phyloP scores from a whole-genome alignment of 2,797 vertebrate genomes.

The Bovichtus variegatus region DNA sequence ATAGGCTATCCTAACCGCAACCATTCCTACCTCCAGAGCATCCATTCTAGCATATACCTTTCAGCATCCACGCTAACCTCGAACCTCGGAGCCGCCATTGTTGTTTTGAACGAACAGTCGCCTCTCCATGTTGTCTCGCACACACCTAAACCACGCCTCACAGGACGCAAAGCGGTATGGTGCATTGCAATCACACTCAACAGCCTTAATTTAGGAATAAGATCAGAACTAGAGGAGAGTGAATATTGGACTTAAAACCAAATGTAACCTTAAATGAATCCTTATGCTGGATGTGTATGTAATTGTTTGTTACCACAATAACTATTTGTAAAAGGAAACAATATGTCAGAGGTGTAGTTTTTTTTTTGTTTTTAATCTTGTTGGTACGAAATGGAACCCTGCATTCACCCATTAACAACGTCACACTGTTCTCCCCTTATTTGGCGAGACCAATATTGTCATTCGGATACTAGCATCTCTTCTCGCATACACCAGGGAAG shows the following conservation, averaged over 20 bases:
- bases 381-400: too few relatives aligned
- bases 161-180: too few relatives aligned
- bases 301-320: too few relatives aligned
- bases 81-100: too few relatives aligned
- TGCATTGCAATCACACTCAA: too few relatives aligned
- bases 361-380: too few relatives aligned
- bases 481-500: conserved; percentile 2
- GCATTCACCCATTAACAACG: background rate
- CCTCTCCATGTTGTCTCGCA: too few relatives aligned
- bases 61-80: too few relatives aligned
- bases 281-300: background rate
- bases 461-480: conserved; percentile 16
- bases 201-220: too few relatives aligned
- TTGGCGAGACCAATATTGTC: conserved; percentile 1
- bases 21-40: background rate
- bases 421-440: background rate
- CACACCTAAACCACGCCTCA: too few relatives aligned
- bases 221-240: background rate
- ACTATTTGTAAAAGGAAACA: background rate
- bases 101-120: too few relatives aligned
- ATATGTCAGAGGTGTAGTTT: background rate
- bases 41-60: background rate
- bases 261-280: background rate
- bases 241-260: background rate
- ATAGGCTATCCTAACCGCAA: background rate